Percentiles rank a stretch among this genome's conserved stretches.
Conservation (phyloP, 2,113 vertebrate species). For the Petrocephalus microphthalmus region DNA sequence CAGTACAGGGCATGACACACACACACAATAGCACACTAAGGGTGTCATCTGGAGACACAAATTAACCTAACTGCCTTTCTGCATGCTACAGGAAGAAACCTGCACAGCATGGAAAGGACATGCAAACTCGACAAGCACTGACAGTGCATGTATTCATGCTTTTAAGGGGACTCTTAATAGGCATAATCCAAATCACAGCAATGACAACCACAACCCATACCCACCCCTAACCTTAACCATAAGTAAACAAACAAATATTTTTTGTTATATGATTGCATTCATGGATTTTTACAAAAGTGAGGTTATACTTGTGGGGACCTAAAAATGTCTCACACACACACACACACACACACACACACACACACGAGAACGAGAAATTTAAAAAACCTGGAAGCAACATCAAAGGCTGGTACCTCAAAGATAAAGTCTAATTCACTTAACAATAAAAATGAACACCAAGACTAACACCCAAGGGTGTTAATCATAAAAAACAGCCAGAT, state of each 20-base stretch:
- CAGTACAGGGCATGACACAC: background rate
- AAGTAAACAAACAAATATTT: background rate
- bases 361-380: too few species aligned
- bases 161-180: background rate
- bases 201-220: background rate
- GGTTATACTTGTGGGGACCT: background rate
- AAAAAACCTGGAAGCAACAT: background rate
- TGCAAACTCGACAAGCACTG: background rate
- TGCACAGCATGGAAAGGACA: background rate
- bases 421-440: background rate
- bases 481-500: too few species aligned
- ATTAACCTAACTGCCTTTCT: too few species aligned
- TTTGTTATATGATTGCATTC: background rate
- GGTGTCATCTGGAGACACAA: too few species aligned
- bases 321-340: too few species aligned
- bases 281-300: background rate
- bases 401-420: background rate
- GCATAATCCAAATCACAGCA: background rate
- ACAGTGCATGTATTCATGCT: too few species aligned
- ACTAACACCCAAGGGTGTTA: too few species aligned
- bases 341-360: too few species aligned
- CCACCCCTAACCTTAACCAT: background rate
- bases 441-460: background rate
- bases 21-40: background rate
- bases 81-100: too few species aligned